Evolutionary conservation across 1,140 invertebrate genomes (phyloP), one percentile per base, ranked within the genome.

Genomic region (Acromyrmex echinatior): DNA sequence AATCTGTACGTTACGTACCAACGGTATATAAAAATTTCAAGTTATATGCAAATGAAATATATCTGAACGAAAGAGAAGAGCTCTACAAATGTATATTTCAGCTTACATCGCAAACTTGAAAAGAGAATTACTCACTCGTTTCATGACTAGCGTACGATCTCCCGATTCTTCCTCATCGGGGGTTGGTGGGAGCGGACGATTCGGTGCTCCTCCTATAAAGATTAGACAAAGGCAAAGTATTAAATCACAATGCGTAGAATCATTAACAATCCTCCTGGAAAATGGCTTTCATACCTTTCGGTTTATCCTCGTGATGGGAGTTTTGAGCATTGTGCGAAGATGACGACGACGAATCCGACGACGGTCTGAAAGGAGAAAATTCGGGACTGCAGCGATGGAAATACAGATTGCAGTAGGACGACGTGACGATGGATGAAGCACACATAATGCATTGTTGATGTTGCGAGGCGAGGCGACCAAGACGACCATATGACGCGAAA

Each of bases 131-230:
- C 94, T 98, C 96, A 99, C 98, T 97, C 98, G 95, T 96, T 97
- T 97, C 96, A 98, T 97, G 91, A 99, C 98, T 94, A 99, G 96
- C 80, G 98, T 99, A 92, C 98, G 96, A 94, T 99, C 98, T 84
- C 97, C 97, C 74, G 96, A 96, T 95, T 98, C 98, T 93, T 98
- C 98, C 94, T 98, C 98, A 93, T 98, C 98, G 25, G 99, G 99
- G 31, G 98, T 99, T 16, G 99, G 99, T 63, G 99, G 99, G 91
- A 99, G 96, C 78, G 98, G 98, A 87, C 98, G 96, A 94, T 98
- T 99, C 65, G 98, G 98, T 89, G 98, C 97, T 87, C 98, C 97
- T 78, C 97, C 97, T 91, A 28, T 18, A 39, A 31, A 77, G 0
- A 90, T 60, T 28, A 65, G 2, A 74, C 16, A 79, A 31, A 68